These are phyloP conservation scores for Epizoanthus illoricatus DNA, from an alignment of 92 coral and sea anemone genomes.

Conservation along the genomic window DNA sequence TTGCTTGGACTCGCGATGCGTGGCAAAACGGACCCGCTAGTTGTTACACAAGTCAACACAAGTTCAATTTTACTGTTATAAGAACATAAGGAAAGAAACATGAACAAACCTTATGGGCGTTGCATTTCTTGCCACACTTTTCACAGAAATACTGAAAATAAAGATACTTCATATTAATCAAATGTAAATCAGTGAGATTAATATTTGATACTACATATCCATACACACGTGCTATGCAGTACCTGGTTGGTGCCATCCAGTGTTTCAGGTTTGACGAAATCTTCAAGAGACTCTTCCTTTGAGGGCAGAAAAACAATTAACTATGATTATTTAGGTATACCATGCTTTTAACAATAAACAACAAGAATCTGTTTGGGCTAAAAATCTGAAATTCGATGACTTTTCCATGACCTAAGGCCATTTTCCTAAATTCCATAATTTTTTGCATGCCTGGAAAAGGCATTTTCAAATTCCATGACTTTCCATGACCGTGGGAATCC, in stretches of 20 bases:
- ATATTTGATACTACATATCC: not conserved
- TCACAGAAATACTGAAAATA: conserved; percentile 89
- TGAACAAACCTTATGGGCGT: conserved; percentile 86
- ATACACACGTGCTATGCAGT: not conserved
- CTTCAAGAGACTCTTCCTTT: conserved; percentile 77
- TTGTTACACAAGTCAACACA: too few relatives aligned
- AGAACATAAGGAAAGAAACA: not conserved
- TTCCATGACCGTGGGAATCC: too few relatives aligned
- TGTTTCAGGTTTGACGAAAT: conserved; percentile 80
- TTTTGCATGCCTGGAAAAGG: too few relatives aligned
- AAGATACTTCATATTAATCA: not conserved
- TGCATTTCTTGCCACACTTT: conserved; percentile 90
- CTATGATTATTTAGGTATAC: not conserved
- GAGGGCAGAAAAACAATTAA: not conserved
- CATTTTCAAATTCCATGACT: too few relatives aligned
- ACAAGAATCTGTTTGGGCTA: too few relatives aligned
- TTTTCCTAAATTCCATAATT: too few relatives aligned
- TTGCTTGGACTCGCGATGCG: too few relatives aligned
- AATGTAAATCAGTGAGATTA: not conserved
- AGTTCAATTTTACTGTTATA: too few relatives aligned
- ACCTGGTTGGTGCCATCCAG: conserved; percentile 94
- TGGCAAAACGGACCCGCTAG: too few relatives aligned
- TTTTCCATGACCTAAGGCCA: too few relatives aligned
- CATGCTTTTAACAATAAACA: not conserved
- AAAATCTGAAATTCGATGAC: too few relatives aligned